Conservation (phyloP, 2,113 vertebrate species). For the Ageneiosus marmoratus region DNA sequence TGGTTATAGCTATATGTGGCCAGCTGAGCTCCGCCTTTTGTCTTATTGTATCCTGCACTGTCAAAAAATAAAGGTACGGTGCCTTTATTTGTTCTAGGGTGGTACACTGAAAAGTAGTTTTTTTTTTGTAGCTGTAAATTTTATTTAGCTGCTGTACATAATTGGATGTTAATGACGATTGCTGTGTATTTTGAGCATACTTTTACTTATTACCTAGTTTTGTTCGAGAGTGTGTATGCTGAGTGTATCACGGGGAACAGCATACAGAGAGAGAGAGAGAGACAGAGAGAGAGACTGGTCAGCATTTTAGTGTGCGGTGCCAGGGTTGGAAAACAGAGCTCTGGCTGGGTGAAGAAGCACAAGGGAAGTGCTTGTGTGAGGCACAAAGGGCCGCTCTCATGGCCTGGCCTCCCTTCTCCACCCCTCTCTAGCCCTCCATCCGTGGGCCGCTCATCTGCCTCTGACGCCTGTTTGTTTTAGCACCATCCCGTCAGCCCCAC, state of each 20-base stretch:
- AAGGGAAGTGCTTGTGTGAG: conserved; percentile 60
- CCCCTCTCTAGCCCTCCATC: conserved; percentile 41
- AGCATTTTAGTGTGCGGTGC: conserved; percentile 49
- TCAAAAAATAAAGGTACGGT: neutral
- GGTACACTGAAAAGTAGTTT: neutral
- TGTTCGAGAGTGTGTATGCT: neutral
- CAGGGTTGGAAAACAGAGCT: conserved; percentile 53
- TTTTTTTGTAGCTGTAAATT: neutral
- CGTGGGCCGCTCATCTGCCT: conserved; percentile 29
- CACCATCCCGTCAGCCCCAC: conserved; percentile 31
- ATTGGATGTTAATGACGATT: neutral
- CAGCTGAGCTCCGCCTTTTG: neutral
- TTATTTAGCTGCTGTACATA: neutral
- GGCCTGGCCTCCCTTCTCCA: conserved; percentile 10
- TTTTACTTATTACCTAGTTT: neutral
- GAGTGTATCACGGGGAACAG: neutral
- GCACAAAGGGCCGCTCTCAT: conserved; percentile 64
- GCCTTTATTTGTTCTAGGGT: no score
- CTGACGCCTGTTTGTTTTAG: conserved; percentile 55
- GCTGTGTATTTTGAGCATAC: neutral
- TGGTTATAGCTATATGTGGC: neutral
- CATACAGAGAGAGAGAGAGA: neutral
- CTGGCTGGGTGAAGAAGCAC: conserved; percentile 50
- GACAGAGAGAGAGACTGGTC: conserved; percentile 36
- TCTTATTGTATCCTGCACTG: neutral